These are phyloP conservation scores for Dryobates pubescens DNA, from an alignment of 2,797 vertebrate species.

Conservation along the genomic window DNA sequence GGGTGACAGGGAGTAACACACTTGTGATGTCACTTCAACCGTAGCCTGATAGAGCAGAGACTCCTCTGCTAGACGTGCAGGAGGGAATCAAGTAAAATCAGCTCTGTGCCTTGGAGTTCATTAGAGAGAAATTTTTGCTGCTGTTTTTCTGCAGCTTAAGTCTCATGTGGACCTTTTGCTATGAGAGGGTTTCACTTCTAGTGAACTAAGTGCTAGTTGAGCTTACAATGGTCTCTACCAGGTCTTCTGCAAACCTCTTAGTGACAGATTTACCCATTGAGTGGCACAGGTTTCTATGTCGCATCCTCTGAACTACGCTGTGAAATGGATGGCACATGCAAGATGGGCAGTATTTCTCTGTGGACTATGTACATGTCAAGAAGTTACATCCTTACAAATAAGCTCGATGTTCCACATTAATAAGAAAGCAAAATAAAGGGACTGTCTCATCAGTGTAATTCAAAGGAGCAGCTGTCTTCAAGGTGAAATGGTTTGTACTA, in stretches of 20 bases:
- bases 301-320: background rate
- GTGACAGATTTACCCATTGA: background rate
- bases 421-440: background rate
- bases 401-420: background rate
- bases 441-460: background rate
- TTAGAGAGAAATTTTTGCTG: background rate
- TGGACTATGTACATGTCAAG: background rate
- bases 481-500: background rate
- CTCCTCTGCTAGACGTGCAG: background rate
- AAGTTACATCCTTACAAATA: background rate
- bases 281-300: background rate
- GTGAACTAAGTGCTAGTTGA: background rate
- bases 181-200: background rate
- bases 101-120: background rate
- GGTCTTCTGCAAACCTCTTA: background rate
- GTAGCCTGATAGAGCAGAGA: background rate
- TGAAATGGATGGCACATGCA: background rate
- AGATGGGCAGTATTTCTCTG: background rate
- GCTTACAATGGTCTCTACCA: background rate
- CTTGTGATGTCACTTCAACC: constrained; percentile 13
- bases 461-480: background rate
- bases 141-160: background rate
- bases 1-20: constrained; percentile 14
- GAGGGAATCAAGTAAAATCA: background rate
- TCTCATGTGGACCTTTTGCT: background rate